A percentile compares a stretch with the other conserved stretches of the same genome.
Conservation (phyloP, 2,888 invertebrate genomes). For the Tinea semifulvella region DNA sequence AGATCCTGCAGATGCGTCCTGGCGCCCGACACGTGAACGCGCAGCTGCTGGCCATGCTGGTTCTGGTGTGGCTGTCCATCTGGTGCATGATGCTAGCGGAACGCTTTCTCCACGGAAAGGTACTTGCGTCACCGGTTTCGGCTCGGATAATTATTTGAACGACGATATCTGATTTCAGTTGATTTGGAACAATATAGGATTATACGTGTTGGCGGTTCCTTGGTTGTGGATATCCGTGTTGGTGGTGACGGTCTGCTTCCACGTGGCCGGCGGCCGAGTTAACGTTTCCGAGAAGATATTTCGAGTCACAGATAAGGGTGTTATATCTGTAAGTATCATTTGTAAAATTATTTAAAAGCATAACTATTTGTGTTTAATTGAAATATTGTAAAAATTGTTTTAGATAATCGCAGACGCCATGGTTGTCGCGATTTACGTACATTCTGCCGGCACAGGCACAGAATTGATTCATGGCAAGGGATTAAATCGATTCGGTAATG, state of each 20-base stretch:
- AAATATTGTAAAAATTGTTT: conserved; percentile 16
- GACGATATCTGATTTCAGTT: conserved; percentile 27
- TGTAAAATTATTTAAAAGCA: not conserved
- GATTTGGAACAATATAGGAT: conserved; percentile 45
- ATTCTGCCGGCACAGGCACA: conserved; percentile 45
- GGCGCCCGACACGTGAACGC: conserved; percentile 32
- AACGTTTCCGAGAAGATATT: conserved; percentile 30
- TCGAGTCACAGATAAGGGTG: conserved; percentile 33
- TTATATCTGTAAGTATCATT: conserved; percentile 33
- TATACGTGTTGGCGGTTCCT: conserved; percentile 38
- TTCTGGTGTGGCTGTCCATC: conserved; percentile 34
- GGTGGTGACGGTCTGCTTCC: conserved; percentile 25
- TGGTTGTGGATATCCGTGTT: conserved; percentile 37
- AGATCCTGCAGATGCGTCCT: conserved; percentile 35
- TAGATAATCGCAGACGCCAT: conserved; percentile 43
- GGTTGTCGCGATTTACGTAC: conserved; percentile 45
- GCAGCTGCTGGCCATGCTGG: conserved; percentile 27
- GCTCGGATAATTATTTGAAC: not conserved
- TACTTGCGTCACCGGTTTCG: no score
- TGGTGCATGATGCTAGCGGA: conserved; percentile 41
- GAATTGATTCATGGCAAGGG: conserved; percentile 54
- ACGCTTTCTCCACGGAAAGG: conserved; percentile 33
- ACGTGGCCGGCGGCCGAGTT: conserved; percentile 23
- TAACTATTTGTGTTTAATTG: not conserved
- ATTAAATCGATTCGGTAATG: conserved; percentile 45